Base-by-base conservation (phyloP, 1,140 invertebrate species). In the Diabrotica undecimpunctata region DNA sequence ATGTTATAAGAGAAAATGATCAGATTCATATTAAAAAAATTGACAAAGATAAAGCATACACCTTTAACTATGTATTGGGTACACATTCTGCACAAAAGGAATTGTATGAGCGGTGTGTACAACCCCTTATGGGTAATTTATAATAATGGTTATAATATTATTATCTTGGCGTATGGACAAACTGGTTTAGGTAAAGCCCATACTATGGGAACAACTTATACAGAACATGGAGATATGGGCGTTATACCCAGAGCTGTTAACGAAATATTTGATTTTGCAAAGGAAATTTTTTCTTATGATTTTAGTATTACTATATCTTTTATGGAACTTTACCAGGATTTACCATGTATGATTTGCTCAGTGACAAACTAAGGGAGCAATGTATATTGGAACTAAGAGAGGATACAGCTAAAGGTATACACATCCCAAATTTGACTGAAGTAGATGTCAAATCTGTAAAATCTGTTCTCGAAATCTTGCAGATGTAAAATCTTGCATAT, bases 171-270 rank as follows among this genome's bases (percentile, higher is more conserved):
- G 0, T 97, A 97, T 81, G 95, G 95, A 0, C 95, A 97, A 79
- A 97, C 95, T 5, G 94, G 94, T 7, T 94, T 92, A 69, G 94
- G 95, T 0, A 97, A 97, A 79, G 97, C 94, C 0, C 88, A 90
- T 79, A 92, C 93, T 0, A 97, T 97, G 94, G 94, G 94, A 3
- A 96, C 94, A 0, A 84, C 86, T 65, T 92, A 89, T 67, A 80
- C 79, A 39, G 85, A 84, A 66, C 82, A 85, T 36, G 84, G 85
- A 36, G 84, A 84, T 41, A 76, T 83, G 72, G 95, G 95, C 38
- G 86, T 97, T 5, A 96, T 98, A 70, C 95, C 94, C 3, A 82
- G 92, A 70, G 90, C 93, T 7, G 83, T 96, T 0, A 77, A 85
- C 38, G 89, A 94, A 59, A 94, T 97, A 74, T 97, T 96, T 81